phyloP scores from a whole-genome alignment of 2,888 invertebrate genomes.

The Imbricaverruca yamaguchii region DNA sequence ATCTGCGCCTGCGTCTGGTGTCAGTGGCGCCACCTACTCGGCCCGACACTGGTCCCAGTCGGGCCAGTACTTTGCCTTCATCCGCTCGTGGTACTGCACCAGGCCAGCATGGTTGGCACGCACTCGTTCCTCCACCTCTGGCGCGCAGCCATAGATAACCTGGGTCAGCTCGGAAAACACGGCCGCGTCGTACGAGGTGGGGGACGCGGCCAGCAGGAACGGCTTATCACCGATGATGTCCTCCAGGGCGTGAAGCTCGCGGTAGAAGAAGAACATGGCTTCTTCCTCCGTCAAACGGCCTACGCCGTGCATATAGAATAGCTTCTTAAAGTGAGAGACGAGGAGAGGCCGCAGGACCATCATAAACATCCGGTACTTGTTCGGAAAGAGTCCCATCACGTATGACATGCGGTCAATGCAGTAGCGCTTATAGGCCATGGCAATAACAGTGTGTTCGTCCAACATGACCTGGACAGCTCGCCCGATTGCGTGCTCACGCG shows the following conservation, averaged over 20 bases:
- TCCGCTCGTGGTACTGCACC: conserved; percentile 37
- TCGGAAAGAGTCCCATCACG: not conserved
- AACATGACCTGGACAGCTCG: conserved; percentile 39
- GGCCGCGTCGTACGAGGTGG: conserved; percentile 41
- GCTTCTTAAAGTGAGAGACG: not conserved
- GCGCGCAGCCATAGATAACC: conserved; percentile 38
- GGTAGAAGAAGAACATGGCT: not conserved
- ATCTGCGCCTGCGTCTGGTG: too few species aligned
- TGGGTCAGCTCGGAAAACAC: conserved; percentile 42
- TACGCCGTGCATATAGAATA: not conserved
- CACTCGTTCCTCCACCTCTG: conserved; percentile 36
- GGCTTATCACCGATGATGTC: conserved; percentile 25
- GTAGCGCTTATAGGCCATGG: conserved; percentile 5
- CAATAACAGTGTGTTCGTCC: conserved; percentile 38
- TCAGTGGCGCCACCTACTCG: not conserved
- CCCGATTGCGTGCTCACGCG: conserved; percentile 37
- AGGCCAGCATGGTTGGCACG: conserved; percentile 38
- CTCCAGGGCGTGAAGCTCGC: conserved; percentile 4
- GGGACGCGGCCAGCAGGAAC: conserved; percentile 39
- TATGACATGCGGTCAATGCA: not conserved
- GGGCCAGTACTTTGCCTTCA: conserved; percentile 40
- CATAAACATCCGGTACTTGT: not conserved
- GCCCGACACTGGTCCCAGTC: conserved; percentile 37
- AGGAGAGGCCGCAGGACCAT: not conserved
- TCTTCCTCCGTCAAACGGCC: conserved; percentile 9